A percentile compares a stretch with the other conserved stretches of the same genome.
These are phyloP conservation scores for Ectemnius continuus DNA, from an alignment of 2,888 invertebrate species.

Conservation along the genomic window DNA sequence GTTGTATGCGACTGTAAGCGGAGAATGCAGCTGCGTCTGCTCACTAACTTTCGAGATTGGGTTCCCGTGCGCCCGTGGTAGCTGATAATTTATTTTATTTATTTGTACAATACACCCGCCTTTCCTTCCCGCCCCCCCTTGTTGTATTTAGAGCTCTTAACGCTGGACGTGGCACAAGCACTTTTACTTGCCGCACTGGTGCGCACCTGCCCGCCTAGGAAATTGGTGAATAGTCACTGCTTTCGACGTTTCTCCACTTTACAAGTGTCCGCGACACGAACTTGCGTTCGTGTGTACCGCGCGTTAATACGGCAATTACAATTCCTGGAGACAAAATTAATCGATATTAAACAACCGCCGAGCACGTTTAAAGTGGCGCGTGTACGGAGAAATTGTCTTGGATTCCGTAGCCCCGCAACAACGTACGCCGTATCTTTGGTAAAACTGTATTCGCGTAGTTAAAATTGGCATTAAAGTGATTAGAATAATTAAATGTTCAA, in stretches of 20 bases:
- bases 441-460: too few relatives aligned
- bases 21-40: conserved; percentile 18
- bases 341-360: too few relatives aligned
- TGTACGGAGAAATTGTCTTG: too few relatives aligned
- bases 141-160: conserved; percentile 14
- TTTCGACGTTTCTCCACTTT: background rate
- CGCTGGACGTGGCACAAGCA: conserved; percentile 6
- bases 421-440: too few relatives aligned
- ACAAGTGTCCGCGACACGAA: too few relatives aligned
- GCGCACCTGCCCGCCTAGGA: background rate
- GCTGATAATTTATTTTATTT: conserved; percentile 40
- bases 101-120: conserved; percentile 16
- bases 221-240: conserved; percentile 40
- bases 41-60: conserved; percentile 37
- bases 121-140: background rate
- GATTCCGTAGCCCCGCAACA: too few relatives aligned
- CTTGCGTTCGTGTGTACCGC: too few relatives aligned
- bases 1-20: conserved; percentile 7
- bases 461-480: too few relatives aligned
- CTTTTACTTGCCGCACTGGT: background rate
- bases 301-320: too few relatives aligned
- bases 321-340: too few relatives aligned
- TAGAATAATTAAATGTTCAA: background rate
- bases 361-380: too few relatives aligned
- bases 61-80: conserved; percentile 5